These are phyloP conservation scores for Asbolus verrucosus DNA, from an alignment of 1,140 invertebrate species.

Conservation along the genomic window DNA sequence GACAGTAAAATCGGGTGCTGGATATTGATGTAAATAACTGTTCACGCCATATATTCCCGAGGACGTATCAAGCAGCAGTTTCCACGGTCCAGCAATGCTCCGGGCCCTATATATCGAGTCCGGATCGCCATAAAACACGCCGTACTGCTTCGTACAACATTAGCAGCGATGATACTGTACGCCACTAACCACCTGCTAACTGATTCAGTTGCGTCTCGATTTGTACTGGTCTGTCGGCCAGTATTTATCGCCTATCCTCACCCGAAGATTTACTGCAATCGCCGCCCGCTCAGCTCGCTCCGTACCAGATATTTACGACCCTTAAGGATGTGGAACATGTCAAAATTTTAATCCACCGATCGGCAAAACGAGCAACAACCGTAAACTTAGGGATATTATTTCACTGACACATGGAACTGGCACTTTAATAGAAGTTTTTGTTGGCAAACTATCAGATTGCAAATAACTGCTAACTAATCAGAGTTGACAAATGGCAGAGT, in stretches of 20 bases:
- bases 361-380: slow-evolving; percentile 20
- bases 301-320: slow-evolving; percentile 14
- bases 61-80: slow-evolving; percentile 36
- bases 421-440: too few species aligned
- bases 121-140: slow-evolving; percentile 45
- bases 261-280: slow-evolving; percentile 44
- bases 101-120: slow-evolving; percentile 38
- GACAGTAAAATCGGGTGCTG: slow-evolving; percentile 17
- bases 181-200: slow-evolving; percentile 54
- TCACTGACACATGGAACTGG: too few species aligned
- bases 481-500: too few species aligned
- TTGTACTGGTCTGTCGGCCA: slow-evolving; percentile 52
- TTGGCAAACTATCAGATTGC: too few species aligned
- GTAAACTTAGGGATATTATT: not conserved
- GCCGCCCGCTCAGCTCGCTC: slow-evolving; percentile 20
- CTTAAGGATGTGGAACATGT: slow-evolving; percentile 29
- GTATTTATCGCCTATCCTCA: slow-evolving; percentile 52
- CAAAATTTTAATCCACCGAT: slow-evolving; percentile 27
- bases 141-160: slow-evolving; percentile 39
- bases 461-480: too few species aligned
- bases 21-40: slow-evolving; percentile 34
- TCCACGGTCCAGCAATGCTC: slow-evolving; percentile 32
- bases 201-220: slow-evolving; percentile 54
- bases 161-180: slow-evolving; percentile 38
- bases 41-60: slow-evolving; percentile 24